phyloP scores from a whole-genome alignment of 2,888 invertebrate species.

The Sminthurinus aureus region DNA sequence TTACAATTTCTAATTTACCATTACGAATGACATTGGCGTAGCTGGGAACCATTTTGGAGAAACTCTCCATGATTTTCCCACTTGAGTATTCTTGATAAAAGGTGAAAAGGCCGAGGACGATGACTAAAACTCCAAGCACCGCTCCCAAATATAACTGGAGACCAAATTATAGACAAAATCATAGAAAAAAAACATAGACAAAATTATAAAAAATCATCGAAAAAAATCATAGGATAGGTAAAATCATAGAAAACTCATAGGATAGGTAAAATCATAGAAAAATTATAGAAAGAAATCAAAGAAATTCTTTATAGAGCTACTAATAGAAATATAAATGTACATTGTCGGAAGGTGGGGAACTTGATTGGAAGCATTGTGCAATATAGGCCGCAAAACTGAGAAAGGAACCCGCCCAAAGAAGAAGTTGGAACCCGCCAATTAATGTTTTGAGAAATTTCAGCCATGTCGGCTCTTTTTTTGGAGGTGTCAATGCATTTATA shows the following conservation, averaged over 20 bases:
- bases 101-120: slow-evolving; percentile 68
- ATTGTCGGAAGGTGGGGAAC: slow-evolving; percentile 54
- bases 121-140: slow-evolving; percentile 67
- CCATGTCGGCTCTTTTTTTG: slow-evolving; percentile 51
- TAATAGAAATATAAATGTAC: slow-evolving; percentile 35
- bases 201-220: too few relatives aligned
- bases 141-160: slow-evolving; percentile 66
- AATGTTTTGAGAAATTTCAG: slow-evolving; percentile 56
- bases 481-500: slow-evolving; percentile 55
- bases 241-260: too few relatives aligned
- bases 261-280: not conserved
- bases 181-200: not conserved
- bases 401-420: slow-evolving; percentile 55
- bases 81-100: slow-evolving; percentile 66
- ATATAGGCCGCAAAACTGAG: slow-evolving; percentile 56
- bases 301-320: not conserved
- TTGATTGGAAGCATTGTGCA: slow-evolving; percentile 36
- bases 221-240: too few relatives aligned
- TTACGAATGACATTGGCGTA: slow-evolving; percentile 57
- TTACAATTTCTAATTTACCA: slow-evolving; percentile 48
- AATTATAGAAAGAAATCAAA: not conserved
- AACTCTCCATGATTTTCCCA: slow-evolving; percentile 69
- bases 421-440: slow-evolving; percentile 57
- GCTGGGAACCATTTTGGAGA: slow-evolving; percentile 68
- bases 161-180: not conserved